Evolutionary conservation across 2,113 vertebrate genomes (phyloP).

Genomic region (Genyomyrus donnyi): DNA sequence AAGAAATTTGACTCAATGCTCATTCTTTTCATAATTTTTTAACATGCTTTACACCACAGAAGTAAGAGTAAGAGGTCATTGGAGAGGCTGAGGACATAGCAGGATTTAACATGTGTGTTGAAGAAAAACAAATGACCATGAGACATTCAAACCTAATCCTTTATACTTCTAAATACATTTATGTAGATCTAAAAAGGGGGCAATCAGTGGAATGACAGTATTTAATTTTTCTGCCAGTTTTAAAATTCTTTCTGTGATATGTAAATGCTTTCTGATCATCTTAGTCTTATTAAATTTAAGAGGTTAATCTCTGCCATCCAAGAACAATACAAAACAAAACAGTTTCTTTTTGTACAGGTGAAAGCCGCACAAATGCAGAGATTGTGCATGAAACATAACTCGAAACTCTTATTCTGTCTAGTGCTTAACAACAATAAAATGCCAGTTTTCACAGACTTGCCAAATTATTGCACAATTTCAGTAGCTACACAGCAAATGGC

Average conservation of each 20-base stretch:
- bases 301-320: neutral
- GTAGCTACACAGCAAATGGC: neutral
- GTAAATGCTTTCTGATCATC: neutral
- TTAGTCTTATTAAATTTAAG: neutral
- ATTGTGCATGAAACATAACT: neutral
- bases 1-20: neutral
- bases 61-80: neutral
- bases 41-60: neutral
- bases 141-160: neutral
- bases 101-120: neutral
- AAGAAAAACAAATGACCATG: neutral
- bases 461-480: neutral
- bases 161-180: neutral
- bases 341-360: neutral
- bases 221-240: neutral
- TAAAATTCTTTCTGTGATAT: neutral
- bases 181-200: neutral
- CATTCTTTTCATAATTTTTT: neutral
- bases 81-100: neutral
- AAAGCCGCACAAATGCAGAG: neutral
- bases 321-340: neutral
- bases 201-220: neutral
- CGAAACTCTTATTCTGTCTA: neutral
- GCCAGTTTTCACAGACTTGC: neutral
- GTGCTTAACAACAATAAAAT: neutral